phyloP scores from a whole-genome alignment of 2,113 vertebrate genomes.

The Callipepla squamata region DNA sequence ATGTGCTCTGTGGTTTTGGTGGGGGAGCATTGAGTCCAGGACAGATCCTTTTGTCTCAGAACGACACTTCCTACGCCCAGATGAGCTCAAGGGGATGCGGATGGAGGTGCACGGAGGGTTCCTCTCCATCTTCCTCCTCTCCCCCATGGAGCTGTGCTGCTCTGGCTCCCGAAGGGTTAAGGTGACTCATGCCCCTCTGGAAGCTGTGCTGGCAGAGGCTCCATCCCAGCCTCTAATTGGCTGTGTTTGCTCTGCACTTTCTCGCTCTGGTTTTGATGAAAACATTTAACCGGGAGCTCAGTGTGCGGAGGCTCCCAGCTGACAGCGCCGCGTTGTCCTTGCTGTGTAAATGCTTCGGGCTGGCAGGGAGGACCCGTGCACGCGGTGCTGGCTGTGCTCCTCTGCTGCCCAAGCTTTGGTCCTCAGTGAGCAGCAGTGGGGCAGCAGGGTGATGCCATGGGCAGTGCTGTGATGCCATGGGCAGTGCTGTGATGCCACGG shows the following conservation, averaged over 20 bases:
- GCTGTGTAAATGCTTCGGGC: background rate
- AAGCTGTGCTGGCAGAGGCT: slow-evolving; percentile 56
- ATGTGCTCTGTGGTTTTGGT: background rate
- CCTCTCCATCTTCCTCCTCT: background rate
- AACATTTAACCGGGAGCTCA: slow-evolving; percentile 67
- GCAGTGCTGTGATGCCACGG: background rate
- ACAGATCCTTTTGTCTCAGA: background rate
- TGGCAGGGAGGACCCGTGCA: background rate
- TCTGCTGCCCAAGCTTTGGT: background rate
- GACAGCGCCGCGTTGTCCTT: slow-evolving; percentile 30
- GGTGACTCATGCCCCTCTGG: slow-evolving; percentile 64
- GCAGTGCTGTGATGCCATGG: background rate
- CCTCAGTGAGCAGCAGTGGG: background rate
- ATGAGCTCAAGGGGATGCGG: background rate
- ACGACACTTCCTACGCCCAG: background rate
- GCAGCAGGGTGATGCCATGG: background rate
- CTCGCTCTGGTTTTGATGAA: slow-evolving; percentile 71
- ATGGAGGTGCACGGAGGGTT: background rate
- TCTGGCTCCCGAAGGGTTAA: slow-evolving; percentile 53
- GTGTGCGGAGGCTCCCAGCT: slow-evolving; percentile 56
- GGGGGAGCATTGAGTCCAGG: background rate
- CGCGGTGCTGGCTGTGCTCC: accelerated
- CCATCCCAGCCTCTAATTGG: slow-evolving; percentile 65
- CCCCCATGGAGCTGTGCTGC: background rate
- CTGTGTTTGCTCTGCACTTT: slow-evolving; percentile 70